Conservation (phyloP, 2,888 invertebrate species). For the Apodemia mormo region DNA sequence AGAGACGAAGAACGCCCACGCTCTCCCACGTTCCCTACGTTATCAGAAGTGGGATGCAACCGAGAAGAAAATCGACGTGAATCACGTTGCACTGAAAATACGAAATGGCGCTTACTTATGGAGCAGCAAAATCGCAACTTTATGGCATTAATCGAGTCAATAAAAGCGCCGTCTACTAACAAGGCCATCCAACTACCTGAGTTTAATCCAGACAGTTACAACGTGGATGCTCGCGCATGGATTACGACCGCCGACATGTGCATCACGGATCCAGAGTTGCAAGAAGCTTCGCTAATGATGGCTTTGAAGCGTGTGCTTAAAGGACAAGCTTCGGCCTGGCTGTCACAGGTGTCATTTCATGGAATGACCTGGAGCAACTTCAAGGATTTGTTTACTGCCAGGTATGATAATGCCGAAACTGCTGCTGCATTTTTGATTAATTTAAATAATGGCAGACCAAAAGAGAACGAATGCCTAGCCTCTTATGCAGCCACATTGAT, state of each 20-base stretch:
- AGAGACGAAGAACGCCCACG: too few species aligned
- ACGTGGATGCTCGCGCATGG: constrained; percentile 24
- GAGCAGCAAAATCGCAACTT: constrained; percentile 14
- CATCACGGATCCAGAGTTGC: constrained; percentile 19
- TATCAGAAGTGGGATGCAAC: too few species aligned
- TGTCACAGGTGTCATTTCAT: too few species aligned
- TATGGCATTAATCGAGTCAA: neutral
- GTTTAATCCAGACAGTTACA: constrained; percentile 2
- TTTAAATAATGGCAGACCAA: constrained; percentile 22
- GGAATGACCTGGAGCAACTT: too few species aligned
- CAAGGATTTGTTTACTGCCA: constrained; percentile 27
- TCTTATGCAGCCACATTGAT: constrained; percentile 20
- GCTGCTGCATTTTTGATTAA: constrained; percentile 24
- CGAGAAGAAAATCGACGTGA: too few species aligned
- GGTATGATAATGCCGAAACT: constrained; percentile 28
- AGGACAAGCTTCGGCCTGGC: too few species aligned
- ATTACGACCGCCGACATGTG: constrained; percentile 29
- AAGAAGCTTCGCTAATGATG: constrained; percentile 23
- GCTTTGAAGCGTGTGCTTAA: too few species aligned
- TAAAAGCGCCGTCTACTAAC: neutral
- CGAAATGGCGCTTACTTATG: too few species aligned
- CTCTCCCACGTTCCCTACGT: too few species aligned
- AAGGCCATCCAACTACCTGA: neutral
- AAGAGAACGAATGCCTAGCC: constrained; percentile 27
- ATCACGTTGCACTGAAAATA: too few species aligned